Base-by-base conservation (phyloP, 2,113 vertebrate species). In the Hiodon tergisus region DNA sequence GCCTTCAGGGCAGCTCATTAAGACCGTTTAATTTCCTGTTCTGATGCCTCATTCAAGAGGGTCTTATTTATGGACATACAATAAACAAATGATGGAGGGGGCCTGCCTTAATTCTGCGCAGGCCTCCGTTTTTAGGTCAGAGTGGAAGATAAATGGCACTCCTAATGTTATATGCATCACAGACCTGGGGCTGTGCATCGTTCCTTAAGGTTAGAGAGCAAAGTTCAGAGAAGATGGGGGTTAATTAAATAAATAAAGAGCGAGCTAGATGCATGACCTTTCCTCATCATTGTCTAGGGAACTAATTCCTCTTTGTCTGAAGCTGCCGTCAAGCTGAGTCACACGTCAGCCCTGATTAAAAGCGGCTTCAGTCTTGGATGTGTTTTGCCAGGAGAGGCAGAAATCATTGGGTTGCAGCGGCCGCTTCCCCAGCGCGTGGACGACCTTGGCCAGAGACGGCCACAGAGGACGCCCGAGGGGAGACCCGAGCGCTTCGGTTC, bases 271-370 rank as follows among this genome's bases (percentile, higher is more conserved):
- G 31, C 62, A 68, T 87, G 85, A 89, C 88, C 87, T 87, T 90
- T 87, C 76, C 81, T 86, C 81, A 85, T 88, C 85, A 86, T 84
- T 82, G 87, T 90, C 86, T 81, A 82, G 83, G 84, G 87, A 87
- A 87, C 87, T 84, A 87, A 88, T 88, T 82, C 83, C 58, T 4
- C 47, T 78, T 67, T 76, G 74, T 71, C 71, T 59, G 14, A 31
- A 85, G 83, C 88, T 88, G 89, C 87, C 87, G 85, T 86, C 81
- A 83, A 79, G 88, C 88, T 91, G 89, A 92, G 89, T 92, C 91
- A 92, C 86, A 82, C 86, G 85, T 92, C 91, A 88, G 84, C 84
- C 85, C 85, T 85, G 87, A 92, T 91, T 91, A 92, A 87, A 89
- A 88, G 87, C 86, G 87, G 85, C 86, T 73, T 47, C 31, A 63